Percentiles rank a stretch among this genome's conserved stretches.
These are phyloP conservation scores for Drosophila merina DNA, from an alignment of 2,888 invertebrate genomes.

Conservation along the genomic window DNA sequence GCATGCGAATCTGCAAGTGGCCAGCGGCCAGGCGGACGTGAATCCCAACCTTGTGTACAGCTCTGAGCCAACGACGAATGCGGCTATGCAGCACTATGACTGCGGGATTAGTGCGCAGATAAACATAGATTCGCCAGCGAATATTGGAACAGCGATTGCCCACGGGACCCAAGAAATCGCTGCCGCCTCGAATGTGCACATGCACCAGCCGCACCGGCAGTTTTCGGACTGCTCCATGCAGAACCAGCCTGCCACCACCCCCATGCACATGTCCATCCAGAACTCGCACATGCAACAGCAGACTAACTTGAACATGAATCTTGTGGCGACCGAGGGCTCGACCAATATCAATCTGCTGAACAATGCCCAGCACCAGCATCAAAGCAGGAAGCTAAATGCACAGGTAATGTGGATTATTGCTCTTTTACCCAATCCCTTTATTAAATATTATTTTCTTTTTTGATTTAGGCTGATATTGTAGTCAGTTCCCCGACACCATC, in stretches of 20 bases:
- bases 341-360: slow-evolving; percentile 83
- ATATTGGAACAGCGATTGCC: slow-evolving; percentile 93
- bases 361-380: slow-evolving; percentile 72
- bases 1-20: slow-evolving; percentile 73
- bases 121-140: slow-evolving; percentile 94
- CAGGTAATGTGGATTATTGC: slow-evolving; percentile 64
- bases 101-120: slow-evolving; percentile 94
- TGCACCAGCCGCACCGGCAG: slow-evolving; percentile 83
- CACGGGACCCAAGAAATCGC: slow-evolving; percentile 88
- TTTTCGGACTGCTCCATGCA: slow-evolving; percentile 90
- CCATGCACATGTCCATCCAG: slow-evolving; percentile 85
- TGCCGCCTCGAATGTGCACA: slow-evolving; percentile 86
- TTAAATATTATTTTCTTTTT: background rate
- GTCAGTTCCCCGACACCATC: slow-evolving; percentile 70
- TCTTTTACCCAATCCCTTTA: background rate
- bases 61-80: slow-evolving; percentile 92
- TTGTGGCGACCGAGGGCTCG: slow-evolving; percentile 75
- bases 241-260: slow-evolving; percentile 85
- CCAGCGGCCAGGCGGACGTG: slow-evolving; percentile 60
- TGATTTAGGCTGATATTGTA: slow-evolving; percentile 68
- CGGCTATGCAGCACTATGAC: slow-evolving; percentile 90
- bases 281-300: slow-evolving; percentile 87
- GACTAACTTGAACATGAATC: slow-evolving; percentile 72
- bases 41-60: slow-evolving; percentile 87
- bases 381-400: slow-evolving; percentile 78